A percentile compares a stretch with the other conserved stretches of the same genome.
Conservation (phyloP, 2,888 invertebrate genomes). For the Phalera bucephala region DNA sequence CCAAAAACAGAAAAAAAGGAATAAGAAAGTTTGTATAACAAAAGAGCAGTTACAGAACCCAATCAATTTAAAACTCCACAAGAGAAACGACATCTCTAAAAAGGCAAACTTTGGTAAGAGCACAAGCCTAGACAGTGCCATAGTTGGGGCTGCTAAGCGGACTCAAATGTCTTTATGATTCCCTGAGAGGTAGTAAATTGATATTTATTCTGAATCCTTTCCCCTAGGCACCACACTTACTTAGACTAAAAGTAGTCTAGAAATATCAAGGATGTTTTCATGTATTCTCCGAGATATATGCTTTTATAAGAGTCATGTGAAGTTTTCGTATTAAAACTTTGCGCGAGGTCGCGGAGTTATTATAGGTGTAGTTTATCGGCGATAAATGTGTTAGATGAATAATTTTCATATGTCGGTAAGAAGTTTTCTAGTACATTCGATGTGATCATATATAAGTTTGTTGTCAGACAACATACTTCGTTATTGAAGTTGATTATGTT, state of each 20-base stretch:
- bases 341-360: conserved; percentile 19
- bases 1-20: no score
- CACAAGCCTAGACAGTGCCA: conserved; percentile 16
- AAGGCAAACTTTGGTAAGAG: conserved; percentile 22
- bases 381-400: background rate
- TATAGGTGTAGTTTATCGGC: conserved; percentile 10
- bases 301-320: conserved; percentile 15
- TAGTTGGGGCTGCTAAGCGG: conserved; percentile 39
- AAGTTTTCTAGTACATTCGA: no score
- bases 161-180: conserved; percentile 61
- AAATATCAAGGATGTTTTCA: conserved; percentile 13
- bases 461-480: no score
- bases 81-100: conserved; percentile 10
- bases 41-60: background rate
- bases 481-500: no score
- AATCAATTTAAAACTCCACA: conserved; percentile 20
- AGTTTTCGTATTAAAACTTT: conserved; percentile 32
- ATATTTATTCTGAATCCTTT: conserved; percentile 54
- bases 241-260: conserved; percentile 20
- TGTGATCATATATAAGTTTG: no score
- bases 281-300: conserved; percentile 11
- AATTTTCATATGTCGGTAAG: no score
- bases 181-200: conserved; percentile 55
- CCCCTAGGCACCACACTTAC: conserved; percentile 18
- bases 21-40: background rate